A percentile compares a stretch with the other conserved stretches of the same genome.
phyloP scores from a whole-genome alignment of 2,113 vertebrate species.

The Cranoglanis bouderius region DNA sequence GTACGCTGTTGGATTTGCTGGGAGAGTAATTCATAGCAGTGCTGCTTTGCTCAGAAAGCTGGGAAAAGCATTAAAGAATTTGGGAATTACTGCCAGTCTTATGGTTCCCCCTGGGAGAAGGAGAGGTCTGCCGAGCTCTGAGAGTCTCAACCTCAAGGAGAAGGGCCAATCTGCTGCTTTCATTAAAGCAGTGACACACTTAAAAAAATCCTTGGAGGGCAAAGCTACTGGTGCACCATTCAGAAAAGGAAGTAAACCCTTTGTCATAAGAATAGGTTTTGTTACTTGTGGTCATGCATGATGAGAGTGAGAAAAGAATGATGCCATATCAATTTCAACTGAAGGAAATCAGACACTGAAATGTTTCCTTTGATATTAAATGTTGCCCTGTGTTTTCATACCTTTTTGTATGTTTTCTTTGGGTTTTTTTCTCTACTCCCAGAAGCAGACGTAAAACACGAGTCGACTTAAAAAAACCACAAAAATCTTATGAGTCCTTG shows the following conservation, averaged over 20 bases:
- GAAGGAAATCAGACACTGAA: constrained; percentile 22
- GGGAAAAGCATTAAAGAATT: constrained; percentile 70
- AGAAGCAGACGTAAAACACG: constrained; percentile 22
- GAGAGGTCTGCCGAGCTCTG: constrained; percentile 80
- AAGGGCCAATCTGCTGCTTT: constrained; percentile 68
- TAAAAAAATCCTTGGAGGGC: constrained; percentile 51
- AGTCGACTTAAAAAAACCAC: constrained; percentile 3
- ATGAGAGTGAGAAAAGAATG: constrained; percentile 53
- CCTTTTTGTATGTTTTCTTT: constrained; percentile 16
- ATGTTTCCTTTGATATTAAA: constrained; percentile 36
- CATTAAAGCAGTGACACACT: constrained; percentile 68
- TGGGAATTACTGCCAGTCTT: constrained; percentile 86
- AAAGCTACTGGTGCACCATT: constrained; percentile 55
- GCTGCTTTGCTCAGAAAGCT: constrained; percentile 61
- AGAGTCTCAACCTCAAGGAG: constrained; percentile 59
- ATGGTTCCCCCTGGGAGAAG: constrained; percentile 80
- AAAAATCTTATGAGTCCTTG: constrained; percentile 17
- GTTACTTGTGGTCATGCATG: constrained; percentile 43
- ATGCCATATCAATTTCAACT: constrained; percentile 38
- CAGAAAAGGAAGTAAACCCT: constrained; percentile 58
- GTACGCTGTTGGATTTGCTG: constrained; percentile 58
- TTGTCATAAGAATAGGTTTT: constrained; percentile 59
- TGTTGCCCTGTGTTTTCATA: constrained; percentile 26
- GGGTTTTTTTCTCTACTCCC: not conserved
- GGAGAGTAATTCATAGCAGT: constrained; percentile 57